A percentile compares a stretch with the other conserved stretches of the same genome.
Conservation (phyloP, 2,888 invertebrate genomes). For the Chouioia cunea region DNA sequence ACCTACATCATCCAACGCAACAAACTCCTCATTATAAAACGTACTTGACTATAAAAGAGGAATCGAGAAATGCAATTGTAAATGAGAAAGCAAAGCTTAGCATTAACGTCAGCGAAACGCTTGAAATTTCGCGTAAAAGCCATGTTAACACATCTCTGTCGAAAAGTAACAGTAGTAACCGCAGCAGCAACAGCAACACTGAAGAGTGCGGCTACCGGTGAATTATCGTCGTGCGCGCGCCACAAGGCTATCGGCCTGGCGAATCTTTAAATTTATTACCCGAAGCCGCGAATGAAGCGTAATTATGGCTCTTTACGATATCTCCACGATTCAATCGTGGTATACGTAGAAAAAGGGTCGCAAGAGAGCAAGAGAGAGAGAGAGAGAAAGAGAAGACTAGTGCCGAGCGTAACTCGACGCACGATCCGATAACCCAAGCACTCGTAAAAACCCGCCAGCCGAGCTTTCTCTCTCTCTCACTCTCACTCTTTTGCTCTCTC, state of each 20-base stretch:
- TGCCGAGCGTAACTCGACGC: conserved; percentile 33
- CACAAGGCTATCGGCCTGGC: conserved; percentile 54
- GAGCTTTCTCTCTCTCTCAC: too few species aligned
- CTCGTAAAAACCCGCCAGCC: conserved; percentile 3
- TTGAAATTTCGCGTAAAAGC: conserved; percentile 11
- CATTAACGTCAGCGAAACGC: neutral
- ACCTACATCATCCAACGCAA: too few species aligned
- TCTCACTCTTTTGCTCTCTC: too few species aligned
- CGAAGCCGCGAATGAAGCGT: conserved; percentile 60
- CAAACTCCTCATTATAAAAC: too few species aligned
- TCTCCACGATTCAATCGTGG: conserved; percentile 31
- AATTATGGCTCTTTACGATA: conserved; percentile 59
- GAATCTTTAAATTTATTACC: conserved; percentile 62
- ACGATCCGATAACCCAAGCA: conserved; percentile 28
- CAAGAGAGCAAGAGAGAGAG: neutral
- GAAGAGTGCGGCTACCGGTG: conserved; percentile 52
- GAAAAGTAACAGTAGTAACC: neutral
- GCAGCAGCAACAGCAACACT: too few species aligned
- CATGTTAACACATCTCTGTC: neutral
- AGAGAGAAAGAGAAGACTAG: conserved; percentile 1
- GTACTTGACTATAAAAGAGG: too few species aligned
- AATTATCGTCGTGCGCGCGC: conserved; percentile 56
- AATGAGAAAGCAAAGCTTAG: too few species aligned
- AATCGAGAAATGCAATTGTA: too few species aligned
- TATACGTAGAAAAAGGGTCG: too few species aligned